Evolutionary conservation across 1,140 invertebrate species (phyloP).

Genomic region (Heliconius nattereri): DNA sequence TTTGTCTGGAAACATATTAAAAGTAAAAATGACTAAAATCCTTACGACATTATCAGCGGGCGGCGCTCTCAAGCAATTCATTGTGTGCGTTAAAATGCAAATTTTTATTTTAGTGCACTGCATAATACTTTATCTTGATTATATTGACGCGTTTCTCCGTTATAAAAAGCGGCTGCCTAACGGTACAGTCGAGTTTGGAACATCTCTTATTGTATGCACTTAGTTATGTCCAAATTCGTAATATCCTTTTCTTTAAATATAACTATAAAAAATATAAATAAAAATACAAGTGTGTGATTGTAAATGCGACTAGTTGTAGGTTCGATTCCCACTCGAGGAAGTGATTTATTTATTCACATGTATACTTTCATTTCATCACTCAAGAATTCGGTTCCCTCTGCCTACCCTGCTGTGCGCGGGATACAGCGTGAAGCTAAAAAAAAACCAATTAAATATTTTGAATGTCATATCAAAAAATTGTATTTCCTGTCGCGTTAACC

Average conservation of each 20-base stretch:
- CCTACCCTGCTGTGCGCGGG: too few species aligned
- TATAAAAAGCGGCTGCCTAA: conserved; percentile 35
- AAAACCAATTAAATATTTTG: background rate
- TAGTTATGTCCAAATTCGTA: background rate
- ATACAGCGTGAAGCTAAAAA: too few species aligned
- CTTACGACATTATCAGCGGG: background rate
- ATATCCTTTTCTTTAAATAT: background rate
- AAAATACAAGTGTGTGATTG: too few species aligned
- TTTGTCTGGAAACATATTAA: background rate
- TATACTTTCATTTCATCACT: too few species aligned
- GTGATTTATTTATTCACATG: too few species aligned
- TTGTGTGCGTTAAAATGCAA: conserved; percentile 11
- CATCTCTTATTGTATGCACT: conserved; percentile 26
- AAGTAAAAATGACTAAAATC: conserved; percentile 1
- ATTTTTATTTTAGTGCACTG: conserved; percentile 4
- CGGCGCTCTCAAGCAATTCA: background rate
- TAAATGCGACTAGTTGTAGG: too few species aligned
- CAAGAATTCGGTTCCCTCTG: too few species aligned
- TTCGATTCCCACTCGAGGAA: too few species aligned
- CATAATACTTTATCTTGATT: conserved; percentile 31
- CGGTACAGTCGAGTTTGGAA: conserved; percentile 27
- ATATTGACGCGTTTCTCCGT: conserved; percentile 27
- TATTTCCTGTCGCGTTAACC: conserved; percentile 51
- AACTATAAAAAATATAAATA: too few species aligned
- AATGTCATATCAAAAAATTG: conserved; percentile 6